phyloP scores from a whole-genome alignment of 2,113 vertebrate species.

The Rhynchomys soricoides region DNA sequence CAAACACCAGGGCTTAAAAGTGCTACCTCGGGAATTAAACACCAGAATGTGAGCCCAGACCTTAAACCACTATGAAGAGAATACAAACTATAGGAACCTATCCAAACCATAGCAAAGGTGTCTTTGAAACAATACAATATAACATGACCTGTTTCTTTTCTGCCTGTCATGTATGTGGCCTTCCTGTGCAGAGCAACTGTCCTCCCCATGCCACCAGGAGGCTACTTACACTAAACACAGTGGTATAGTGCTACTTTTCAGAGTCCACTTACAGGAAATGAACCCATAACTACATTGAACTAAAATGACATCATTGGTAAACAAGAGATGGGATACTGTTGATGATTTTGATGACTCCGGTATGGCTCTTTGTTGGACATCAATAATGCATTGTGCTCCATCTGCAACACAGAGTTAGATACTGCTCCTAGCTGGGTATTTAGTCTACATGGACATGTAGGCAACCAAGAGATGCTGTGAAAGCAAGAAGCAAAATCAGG shows the following conservation, averaged over 20 bases:
- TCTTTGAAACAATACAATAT: background rate
- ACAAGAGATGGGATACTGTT: background rate
- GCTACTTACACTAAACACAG: background rate
- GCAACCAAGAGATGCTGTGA: background rate
- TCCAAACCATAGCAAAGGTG: background rate
- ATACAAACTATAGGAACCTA: background rate
- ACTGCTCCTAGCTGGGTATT: background rate
- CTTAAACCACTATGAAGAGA: background rate
- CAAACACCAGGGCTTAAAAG: constrained; percentile 46
- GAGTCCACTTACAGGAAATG: background rate
- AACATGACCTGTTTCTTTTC: constrained; percentile 9
- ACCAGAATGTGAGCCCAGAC: background rate
- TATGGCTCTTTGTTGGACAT: background rate
- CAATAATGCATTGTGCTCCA: background rate
- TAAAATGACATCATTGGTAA: background rate
- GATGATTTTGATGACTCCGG: background rate
- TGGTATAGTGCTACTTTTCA: background rate
- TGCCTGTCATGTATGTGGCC: background rate
- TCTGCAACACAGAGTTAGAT: background rate
- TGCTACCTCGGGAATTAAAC: constrained; percentile 54
- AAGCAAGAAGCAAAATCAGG: background rate
- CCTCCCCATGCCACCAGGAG: constrained; percentile 33
- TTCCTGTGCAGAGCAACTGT: background rate
- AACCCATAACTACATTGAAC: background rate
- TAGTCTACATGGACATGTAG: background rate